phyloP scores from a whole-genome alignment of 2,113 vertebrate genomes.

The Glaucomys volans region DNA sequence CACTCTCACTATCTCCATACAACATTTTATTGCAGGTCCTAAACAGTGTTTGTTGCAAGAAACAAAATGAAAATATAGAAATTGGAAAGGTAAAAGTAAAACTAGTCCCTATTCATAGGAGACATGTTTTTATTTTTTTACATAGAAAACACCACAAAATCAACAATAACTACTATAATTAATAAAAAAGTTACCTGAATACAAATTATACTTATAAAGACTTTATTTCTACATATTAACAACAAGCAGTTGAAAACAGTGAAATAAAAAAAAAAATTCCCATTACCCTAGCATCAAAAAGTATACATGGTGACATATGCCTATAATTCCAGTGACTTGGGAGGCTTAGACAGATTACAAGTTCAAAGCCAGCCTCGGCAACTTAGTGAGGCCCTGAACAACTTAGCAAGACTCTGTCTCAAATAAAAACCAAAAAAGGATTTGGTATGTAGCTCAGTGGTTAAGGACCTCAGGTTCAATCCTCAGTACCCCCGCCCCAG shows the following conservation, averaged over 20 bases:
- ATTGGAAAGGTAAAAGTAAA: slow-evolving; percentile 45
- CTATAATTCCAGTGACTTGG: not conserved
- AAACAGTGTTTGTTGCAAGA: slow-evolving; percentile 30
- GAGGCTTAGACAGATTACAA: not conserved
- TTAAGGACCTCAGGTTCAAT: too few relatives aligned
- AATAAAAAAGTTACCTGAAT: not conserved
- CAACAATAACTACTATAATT: not conserved
- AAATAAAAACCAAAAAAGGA: not conserved
- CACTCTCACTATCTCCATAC: not conserved
- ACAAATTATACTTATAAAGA: slow-evolving; percentile 7
- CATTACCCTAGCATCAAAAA: not conserved
- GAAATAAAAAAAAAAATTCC: not conserved
- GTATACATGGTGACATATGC: not conserved
- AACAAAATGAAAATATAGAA: slow-evolving; percentile 6
- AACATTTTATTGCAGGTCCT: slow-evolving; percentile 21
- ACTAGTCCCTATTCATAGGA: not conserved
- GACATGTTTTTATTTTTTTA: slow-evolving; percentile 36
- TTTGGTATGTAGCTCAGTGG: not conserved
- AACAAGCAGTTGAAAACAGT: slow-evolving; percentile 29
- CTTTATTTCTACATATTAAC: slow-evolving; percentile 32
- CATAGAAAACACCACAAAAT: not conserved
- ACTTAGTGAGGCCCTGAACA: too few relatives aligned
- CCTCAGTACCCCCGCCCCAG: too few relatives aligned
- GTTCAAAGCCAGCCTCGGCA: too few relatives aligned
- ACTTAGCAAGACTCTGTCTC: not conserved